Percentiles rank a stretch among this genome's conserved stretches.
Evolutionary conservation across 64 coral and sea anemone species (phyloP).

Genomic region (Porites australiensis): DNA sequence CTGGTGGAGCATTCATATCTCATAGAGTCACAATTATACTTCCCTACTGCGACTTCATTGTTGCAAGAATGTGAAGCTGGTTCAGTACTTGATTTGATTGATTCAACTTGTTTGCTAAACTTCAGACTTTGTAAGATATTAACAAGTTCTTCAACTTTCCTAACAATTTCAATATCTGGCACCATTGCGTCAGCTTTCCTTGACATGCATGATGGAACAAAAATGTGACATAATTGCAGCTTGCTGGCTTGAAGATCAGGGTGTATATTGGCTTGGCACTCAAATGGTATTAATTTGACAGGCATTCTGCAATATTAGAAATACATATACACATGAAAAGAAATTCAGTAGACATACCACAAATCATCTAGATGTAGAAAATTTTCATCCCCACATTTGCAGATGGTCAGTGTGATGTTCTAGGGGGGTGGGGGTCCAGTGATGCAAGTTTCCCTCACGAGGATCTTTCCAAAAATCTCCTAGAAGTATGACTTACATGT

Average conservation of each 20-base stretch:
- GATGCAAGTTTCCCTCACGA: too few species aligned
- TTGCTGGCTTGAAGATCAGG: too few species aligned
- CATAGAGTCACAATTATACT: not conserved
- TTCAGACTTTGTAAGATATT: not conserved
- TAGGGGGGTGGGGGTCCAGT: too few species aligned
- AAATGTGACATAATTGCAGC: not conserved
- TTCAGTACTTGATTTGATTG: not conserved
- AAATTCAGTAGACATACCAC: too few species aligned
- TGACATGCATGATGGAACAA: not conserved
- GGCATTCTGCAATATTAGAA: not conserved
- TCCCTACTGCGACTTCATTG: not conserved
- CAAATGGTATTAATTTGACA: not conserved
- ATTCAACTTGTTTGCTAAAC: not conserved
- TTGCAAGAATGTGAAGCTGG: not conserved
- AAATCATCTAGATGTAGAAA: too few species aligned
- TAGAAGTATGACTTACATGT: too few species aligned
- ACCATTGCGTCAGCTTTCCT: not conserved
- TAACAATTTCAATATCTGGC: slow-evolving; percentile 7
- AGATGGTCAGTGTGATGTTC: too few species aligned
- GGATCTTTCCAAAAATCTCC: too few species aligned
- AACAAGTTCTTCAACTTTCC: slow-evolving; percentile 6
- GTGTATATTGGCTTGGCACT: not conserved
- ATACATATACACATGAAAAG: not conserved
- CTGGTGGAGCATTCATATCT: not conserved
- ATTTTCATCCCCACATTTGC: too few species aligned